Conservation (phyloP, 2,888 invertebrate genomes). For the Furcula furcula region DNA sequence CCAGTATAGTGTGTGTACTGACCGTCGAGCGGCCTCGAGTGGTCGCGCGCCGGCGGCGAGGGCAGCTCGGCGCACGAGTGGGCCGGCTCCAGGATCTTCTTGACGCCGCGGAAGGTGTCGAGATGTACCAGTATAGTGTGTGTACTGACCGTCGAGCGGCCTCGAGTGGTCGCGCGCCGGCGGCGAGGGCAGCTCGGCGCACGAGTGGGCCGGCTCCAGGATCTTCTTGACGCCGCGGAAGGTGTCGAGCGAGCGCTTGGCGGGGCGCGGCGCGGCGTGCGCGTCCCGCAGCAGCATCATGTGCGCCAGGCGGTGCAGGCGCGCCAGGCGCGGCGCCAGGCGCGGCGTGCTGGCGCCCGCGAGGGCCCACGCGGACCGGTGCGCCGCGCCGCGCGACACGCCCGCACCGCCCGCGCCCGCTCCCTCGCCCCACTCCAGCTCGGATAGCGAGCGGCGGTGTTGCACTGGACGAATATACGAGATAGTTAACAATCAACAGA, state of each 20-base stretch:
- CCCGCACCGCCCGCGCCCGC: slow-evolving; percentile 69
- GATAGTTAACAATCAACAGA: no score
- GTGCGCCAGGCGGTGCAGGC: slow-evolving; percentile 88
- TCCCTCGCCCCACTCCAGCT: slow-evolving; percentile 84
- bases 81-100: no score
- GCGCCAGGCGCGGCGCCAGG: slow-evolving; percentile 60
- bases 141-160: slow-evolving; percentile 13
- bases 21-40: slow-evolving; percentile 18
- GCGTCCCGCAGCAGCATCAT: slow-evolving; percentile 93
- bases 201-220: slow-evolving; percentile 86
- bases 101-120: no score
- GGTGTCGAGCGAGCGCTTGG: slow-evolving; percentile 87
- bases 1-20: background rate
- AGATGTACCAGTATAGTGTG: no score
- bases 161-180: slow-evolving; percentile 54
- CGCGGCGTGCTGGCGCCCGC: slow-evolving; percentile 42
- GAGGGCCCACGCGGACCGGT: slow-evolving; percentile 42
- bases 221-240: slow-evolving; percentile 92
- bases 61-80: no score
- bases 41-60: no score
- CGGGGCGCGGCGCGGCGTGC: slow-evolving; percentile 85
- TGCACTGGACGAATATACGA: slow-evolving; percentile 80
- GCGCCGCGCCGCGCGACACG: slow-evolving; percentile 50
- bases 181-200: slow-evolving; percentile 89
- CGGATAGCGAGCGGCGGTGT: slow-evolving; percentile 88